These are phyloP conservation scores for Gnathonemus echidnorhynchus DNA, from an alignment of 2,113 vertebrate genomes.

Conservation along the genomic window DNA sequence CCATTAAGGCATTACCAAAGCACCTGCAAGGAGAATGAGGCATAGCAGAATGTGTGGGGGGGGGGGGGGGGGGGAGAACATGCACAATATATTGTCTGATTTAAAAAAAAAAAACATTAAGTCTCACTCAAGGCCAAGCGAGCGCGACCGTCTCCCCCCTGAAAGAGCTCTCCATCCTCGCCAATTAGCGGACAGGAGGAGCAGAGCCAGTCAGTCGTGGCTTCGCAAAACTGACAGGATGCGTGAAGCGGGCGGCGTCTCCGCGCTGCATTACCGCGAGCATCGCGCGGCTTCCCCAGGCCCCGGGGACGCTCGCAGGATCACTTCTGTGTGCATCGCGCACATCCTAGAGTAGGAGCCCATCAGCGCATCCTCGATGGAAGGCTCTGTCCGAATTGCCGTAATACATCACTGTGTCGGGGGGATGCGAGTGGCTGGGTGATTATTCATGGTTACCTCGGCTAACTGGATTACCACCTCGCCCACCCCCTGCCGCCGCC, in stretches of 20 bases:
- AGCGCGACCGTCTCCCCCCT: not conserved
- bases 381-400: conserved; percentile 46
- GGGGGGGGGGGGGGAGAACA: not conserved
- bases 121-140: not conserved
- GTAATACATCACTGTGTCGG: conserved; percentile 60
- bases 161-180: not conserved
- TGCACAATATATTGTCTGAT: not conserved
- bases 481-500: conserved; percentile 17
- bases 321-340: conserved; percentile 3
- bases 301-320: not conserved
- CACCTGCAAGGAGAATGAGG: not conserved
- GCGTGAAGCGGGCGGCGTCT: not conserved
- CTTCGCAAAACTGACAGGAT: not conserved
- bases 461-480: conserved; percentile 64
- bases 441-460: conserved; percentile 71
- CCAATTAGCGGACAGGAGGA: not conserved
- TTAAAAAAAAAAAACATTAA: not conserved
- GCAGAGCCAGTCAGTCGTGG: not conserved
- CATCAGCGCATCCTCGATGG: conserved; percentile 5
- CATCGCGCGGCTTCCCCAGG: not conserved
- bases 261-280: not conserved
- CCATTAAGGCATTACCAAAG: not conserved
- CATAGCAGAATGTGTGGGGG: not conserved
- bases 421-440: conserved; percentile 40
- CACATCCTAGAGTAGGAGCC: conserved; percentile 13